A percentile compares a stretch with the other conserved stretches of the same genome.
phyloP scores from a whole-genome alignment of 2,888 invertebrate genomes.

The Orthosia gracilis region DNA sequence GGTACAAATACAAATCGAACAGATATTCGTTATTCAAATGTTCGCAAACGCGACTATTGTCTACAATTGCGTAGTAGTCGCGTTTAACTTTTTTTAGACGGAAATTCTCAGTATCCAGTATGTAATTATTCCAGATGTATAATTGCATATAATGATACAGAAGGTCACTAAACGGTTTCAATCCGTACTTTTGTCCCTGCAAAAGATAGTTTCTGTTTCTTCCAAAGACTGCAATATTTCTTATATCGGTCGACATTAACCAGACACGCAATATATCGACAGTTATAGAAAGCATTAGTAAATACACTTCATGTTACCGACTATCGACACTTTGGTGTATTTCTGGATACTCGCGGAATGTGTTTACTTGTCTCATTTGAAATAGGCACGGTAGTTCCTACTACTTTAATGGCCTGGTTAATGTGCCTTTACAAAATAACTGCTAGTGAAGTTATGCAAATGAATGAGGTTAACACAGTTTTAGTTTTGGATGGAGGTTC shows the following conservation, averaged over 20 bases:
- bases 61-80: too few relatives aligned
- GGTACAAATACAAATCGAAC: neutral
- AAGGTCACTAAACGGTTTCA: neutral
- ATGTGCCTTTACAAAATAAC: conserved; percentile 47
- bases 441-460: conserved; percentile 38
- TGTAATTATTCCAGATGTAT: conserved; percentile 13
- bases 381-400: conserved; percentile 53
- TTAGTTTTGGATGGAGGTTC: neutral
- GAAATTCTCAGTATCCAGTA: conserved; percentile 12
- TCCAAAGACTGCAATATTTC: neutral
- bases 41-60: neutral
- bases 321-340: conserved; percentile 58
- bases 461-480: conserved; percentile 7
- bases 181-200: conserved; percentile 16
- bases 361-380: conserved; percentile 60
- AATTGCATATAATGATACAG: conserved; percentile 31
- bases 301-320: conserved; percentile 42
- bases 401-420: conserved; percentile 47
- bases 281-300: conserved; percentile 39
- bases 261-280: conserved; percentile 44
- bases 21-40: neutral
- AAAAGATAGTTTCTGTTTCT: neutral
- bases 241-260: conserved; percentile 18
- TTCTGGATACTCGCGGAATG: conserved; percentile 51
- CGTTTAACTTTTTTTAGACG: conserved; percentile 8